phyloP scores from a whole-genome alignment of 2,888 invertebrate species.

The Sinhomidia bicolor region DNA sequence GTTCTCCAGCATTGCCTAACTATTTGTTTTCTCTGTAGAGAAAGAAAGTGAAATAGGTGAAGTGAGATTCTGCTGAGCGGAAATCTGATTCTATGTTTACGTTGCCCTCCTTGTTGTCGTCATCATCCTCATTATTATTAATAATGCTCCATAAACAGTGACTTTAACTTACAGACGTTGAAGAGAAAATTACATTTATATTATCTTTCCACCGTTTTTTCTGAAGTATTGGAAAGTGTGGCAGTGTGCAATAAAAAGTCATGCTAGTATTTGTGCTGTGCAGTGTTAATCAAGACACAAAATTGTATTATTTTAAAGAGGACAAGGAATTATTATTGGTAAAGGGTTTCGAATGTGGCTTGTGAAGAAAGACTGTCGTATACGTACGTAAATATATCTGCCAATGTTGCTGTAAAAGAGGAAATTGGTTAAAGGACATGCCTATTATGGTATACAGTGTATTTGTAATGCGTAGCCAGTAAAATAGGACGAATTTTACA shows the following conservation, averaged over 20 bases:
- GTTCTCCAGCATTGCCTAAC: conserved; percentile 10
- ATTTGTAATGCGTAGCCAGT: background rate
- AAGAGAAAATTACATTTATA: no score
- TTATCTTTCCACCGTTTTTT: background rate
- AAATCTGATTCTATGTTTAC: conserved; percentile 43
- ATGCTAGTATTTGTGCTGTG: background rate
- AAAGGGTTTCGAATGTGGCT: background rate
- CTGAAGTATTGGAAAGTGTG: background rate
- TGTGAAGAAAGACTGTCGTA: background rate
- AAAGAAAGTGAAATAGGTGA: conserved; percentile 40
- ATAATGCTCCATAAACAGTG: background rate
- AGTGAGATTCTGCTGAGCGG: conserved; percentile 46
- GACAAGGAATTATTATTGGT: background rate
- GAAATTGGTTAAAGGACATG: no score
- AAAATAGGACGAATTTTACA: background rate
- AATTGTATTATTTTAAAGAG: background rate
- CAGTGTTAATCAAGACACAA: background rate
- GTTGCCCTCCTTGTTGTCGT: conserved; percentile 33
- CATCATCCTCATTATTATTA: background rate
- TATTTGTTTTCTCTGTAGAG: conserved; percentile 24
- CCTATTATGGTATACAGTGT: no score
- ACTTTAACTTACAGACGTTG: background rate
- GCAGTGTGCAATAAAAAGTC: conserved; percentile 5
- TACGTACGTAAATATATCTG: no score
- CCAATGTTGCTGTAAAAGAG: no score